Base-by-base conservation (phyloP, 2,113 vertebrate species). In the Zosterops hypoxanthus region DNA sequence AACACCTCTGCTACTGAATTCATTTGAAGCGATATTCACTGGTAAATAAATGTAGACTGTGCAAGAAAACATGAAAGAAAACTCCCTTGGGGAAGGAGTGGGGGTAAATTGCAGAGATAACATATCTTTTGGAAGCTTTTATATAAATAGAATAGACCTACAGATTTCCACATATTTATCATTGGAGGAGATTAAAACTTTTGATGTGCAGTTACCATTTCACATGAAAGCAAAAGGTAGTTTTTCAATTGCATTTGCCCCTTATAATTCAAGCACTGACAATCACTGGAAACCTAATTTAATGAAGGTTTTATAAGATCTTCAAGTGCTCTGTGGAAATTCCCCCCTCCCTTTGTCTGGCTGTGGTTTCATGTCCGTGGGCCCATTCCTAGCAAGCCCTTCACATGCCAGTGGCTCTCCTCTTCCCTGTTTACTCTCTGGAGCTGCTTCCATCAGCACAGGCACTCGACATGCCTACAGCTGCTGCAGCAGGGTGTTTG, bases 21-120 rank as follows among this genome's bases (percentile, higher is more conserved):
- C 82, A 97, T 95, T 96, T 96, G 95, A 94, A 95, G 94, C 93
- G 69, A 95, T 97, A 92, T 53, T 96, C 93, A 65, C 84, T 75
- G 72, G 92, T 92, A 96, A 96, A 93, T 95, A 96, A 95, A 92
- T 65, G 90, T 90, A 94, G 80, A 95, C 18, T 3, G 7, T 81
- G 82, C 82, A 95, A 88, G 79, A 59, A 93, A 79, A 96, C 96
- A 95, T 94, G 92, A 96, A 96, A 96, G 96, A 92, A 95, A 93
- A 96, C 70, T 75, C 93, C 93, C 94, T 39, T 88, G 88, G 90
- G 94, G 92, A 93, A 94, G 64, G 80, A 84, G 79, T 71, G 39
- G 86, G 71, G 94, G 88, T 92, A 94, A 97, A 94, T 95, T 76
- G 81, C 68, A 91, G 88, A 95, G 95, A 97, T 96, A 97, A 95